Percentiles rank a stretch among this genome's conserved stretches.
These are phyloP conservation scores for Acanthopagrus latus DNA, from an alignment of 2,797 vertebrate genomes.

Conservation along the genomic window DNA sequence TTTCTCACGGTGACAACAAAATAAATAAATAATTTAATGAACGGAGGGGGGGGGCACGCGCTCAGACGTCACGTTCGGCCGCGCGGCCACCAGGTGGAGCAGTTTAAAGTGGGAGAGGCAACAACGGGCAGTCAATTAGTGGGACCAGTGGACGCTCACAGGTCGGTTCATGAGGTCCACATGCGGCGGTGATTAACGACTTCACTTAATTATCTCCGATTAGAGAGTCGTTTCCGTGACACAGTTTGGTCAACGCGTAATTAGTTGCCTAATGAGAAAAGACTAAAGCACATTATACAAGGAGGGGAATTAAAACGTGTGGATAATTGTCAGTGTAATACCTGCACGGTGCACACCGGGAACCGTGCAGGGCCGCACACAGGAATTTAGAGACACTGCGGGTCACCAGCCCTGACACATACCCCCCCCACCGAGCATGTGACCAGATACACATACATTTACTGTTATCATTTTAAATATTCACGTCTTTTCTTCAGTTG, in stretches of 20 bases:
- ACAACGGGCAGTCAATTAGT: conserved; percentile 56
- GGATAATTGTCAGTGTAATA: not conserved
- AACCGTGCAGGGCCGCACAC: not conserved
- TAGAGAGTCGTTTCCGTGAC: conserved; percentile 36
- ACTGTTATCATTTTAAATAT: too few species aligned
- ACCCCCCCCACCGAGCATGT: too few species aligned
- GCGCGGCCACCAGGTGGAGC: conserved; percentile 73
- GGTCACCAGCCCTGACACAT: too few species aligned
- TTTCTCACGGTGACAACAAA: conserved; percentile 62
- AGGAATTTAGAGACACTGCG: not conserved
- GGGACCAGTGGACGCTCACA: conserved; percentile 22
- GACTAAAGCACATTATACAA: conserved; percentile 2
- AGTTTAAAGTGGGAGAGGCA: conserved; percentile 18
- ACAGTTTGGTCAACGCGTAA: conserved; percentile 27
- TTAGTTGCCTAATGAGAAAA: conserved; percentile 26
- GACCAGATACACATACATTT: too few species aligned
- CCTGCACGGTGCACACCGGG: not conserved
- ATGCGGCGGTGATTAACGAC: conserved; percentile 45
- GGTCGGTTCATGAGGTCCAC: conserved; percentile 34
- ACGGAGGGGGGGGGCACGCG: not conserved
- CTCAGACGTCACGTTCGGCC: conserved; percentile 29
- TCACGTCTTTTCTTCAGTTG: too few species aligned
- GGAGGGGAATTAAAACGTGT: not conserved
- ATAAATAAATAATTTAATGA: conserved; percentile 57
- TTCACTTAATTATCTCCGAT: conserved; percentile 56